phyloP scores from a whole-genome alignment of 2,797 vertebrate genomes.

The Gallinago solitaria region DNA sequence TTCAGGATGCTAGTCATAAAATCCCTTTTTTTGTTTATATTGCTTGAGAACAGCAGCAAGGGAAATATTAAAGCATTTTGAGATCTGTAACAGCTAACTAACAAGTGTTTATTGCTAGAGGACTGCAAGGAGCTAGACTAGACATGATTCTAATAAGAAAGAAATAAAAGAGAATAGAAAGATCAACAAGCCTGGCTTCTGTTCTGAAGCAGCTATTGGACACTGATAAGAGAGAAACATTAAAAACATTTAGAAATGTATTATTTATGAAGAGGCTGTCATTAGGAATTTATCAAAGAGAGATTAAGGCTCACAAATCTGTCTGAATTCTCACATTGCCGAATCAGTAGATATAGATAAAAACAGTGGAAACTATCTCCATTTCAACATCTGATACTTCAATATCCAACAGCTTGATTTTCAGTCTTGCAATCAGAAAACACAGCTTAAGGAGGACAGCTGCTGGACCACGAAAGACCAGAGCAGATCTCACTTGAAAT shows the following conservation, averaged over 20 bases:
- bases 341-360: neutral
- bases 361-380: neutral
- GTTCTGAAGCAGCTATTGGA: neutral
- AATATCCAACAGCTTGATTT: neutral
- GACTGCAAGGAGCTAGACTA: neutral
- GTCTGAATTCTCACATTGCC: neutral
- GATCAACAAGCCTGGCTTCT: conserved; percentile 7
- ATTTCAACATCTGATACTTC: neutral
- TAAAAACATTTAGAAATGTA: conserved; percentile 39
- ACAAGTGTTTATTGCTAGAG: neutral
- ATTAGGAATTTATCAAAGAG: conserved; percentile 23
- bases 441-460: neutral
- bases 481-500: neutral
- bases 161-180: neutral
- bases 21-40: neutral
- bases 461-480: neutral
- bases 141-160: neutral
- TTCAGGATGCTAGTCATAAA: neutral
- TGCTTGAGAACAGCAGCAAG: conserved; percentile 4
- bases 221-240: neutral
- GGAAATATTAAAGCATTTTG: conserved; percentile 7
- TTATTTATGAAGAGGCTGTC: conserved; percentile 39
- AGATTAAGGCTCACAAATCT: conserved; percentile 18
- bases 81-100: neutral
- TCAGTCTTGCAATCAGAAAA: neutral